A percentile compares a stretch with the other conserved stretches of the same genome.
Evolutionary conservation across 1,140 invertebrate genomes (phyloP).

Genomic region (Hycleus cichorii): DNA sequence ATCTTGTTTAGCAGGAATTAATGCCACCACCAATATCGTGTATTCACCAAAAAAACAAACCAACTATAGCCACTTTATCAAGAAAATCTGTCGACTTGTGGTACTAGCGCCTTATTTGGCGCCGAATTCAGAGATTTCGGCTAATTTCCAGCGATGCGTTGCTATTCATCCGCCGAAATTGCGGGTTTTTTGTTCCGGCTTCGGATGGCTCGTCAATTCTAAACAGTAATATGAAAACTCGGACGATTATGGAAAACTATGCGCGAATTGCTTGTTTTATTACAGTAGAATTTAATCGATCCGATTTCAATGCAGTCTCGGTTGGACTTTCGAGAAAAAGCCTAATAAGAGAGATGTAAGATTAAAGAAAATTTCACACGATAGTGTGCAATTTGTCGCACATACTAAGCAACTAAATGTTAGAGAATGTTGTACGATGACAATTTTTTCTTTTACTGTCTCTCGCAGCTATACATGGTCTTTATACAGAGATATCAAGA

Average conservation of each 20-base stretch:
- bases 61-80: slow-evolving; percentile 17
- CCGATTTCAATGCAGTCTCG: no score
- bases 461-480: background rate
- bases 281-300: no score
- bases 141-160: slow-evolving; percentile 5
- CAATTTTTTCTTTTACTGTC: slow-evolving; percentile 6
- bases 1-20: slow-evolving; percentile 10
- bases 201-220: no score
- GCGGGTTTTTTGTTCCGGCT: no score
- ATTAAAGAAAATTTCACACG: slow-evolving; percentile 18
- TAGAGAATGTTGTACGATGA: slow-evolving; percentile 15
- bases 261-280: no score
- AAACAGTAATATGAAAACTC: no score
- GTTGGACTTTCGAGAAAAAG: slow-evolving; percentile 1
- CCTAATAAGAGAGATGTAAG: slow-evolving; percentile 9
- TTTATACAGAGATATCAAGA: background rate
- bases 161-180: slow-evolving; percentile 4
- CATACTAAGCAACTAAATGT: slow-evolving; percentile 18
- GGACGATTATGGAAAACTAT: no score
- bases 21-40: slow-evolving; percentile 6
- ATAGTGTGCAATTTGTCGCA: slow-evolving; percentile 17
- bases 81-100: slow-evolving; percentile 9
- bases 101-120: slow-evolving; percentile 4
- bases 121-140: slow-evolving; percentile 6
- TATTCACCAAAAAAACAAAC: background rate